Base-by-base conservation (phyloP, 1,140 invertebrate genomes). In the Euglossa dilemma region DNA sequence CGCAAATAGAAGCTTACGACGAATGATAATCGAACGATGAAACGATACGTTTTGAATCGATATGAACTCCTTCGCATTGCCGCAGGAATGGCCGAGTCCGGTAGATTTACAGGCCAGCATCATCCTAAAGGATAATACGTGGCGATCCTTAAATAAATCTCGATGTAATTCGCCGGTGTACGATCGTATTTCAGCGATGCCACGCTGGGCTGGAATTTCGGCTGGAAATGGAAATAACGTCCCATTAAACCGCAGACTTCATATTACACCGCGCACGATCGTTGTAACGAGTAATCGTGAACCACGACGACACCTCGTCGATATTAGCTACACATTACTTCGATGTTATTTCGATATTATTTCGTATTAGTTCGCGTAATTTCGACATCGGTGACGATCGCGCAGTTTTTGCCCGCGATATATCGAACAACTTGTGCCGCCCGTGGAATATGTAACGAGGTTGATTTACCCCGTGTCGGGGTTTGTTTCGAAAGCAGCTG, bases 271-370 rank as follows among this genome's bases (percentile, higher is more conserved):
- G 7, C 7, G 20, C 7, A 18, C 16, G 23, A 67, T 54, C n/a
- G n/a, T 8, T 47, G 61, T 54, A 77, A 67, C 75, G 47, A 77
- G 11, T 50, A 77, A 77, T 54, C 54, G 43, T 18, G 14, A 36
- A 28, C 6, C 6, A 45, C 25, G 9, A 47, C 20, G 57, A 9
- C 36, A 28, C 36, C 4, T 36, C 36, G 36, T 36, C 36, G 36
- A 36, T 36, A 36, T 36, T 36, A 36, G 36, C 4, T 36, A 36
- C 36, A 4, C 4, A 36, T 36, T 36, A 36, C 1, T 36, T 36
- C 36, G 4, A 36, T 36, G 36, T 36, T 36, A 36, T 36, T 36
- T 36, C 36, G 36, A 36, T 36, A 36, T 36, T 36, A 36, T 36
- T 36, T 36, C 36, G 36, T 4, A 36, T 36, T 36, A 2, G 43